Base-by-base conservation (phyloP, 2,797 vertebrate genomes). In the Labroides dimidiatus region DNA sequence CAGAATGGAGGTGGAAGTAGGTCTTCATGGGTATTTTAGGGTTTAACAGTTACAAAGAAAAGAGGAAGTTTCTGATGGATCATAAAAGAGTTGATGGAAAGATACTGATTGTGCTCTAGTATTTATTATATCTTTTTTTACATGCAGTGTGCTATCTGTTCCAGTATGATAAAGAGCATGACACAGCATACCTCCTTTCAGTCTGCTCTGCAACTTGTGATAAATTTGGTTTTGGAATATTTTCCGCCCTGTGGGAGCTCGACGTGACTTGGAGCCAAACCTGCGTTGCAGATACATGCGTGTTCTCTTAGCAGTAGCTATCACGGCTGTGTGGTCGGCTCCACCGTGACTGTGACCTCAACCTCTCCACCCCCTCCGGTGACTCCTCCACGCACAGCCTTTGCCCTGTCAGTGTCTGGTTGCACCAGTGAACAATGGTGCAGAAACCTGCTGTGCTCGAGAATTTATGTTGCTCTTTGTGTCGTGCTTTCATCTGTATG, bases 291-390 rank as follows among this genome's bases (percentile, higher is more conserved):
- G 41, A 47, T 50, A 41, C 23, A 62, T 1, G 24, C 53, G 9
- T 17, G 17, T 64, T 50, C n/a, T 64, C 52, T 39, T 36, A 16
- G 36, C 23, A 13, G 73, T 59, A 68, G 60, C 59, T 37, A 53
- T 21, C 43, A 48, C 0, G 39, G 58, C 49, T 73, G 71, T 84
- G 83, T 77, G 78, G 69, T 81, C 20, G 66, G 82, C 78, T 83
- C 76, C 54, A 10, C 5, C 19, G n/a, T 20, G 57, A 82, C 75
- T 60, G 61, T 53, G 59, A 84, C 78, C 77, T 66, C 49, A 47
- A 44, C 47, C 37, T 33, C 10, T n/a, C n/a, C n/a, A n/a, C 39
- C 16, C 36, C 55, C 42, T 42, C 24, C 0, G 17, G 36, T 4
- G 19, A 42, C 68, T 63, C 55, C 30, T 60, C 42, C 47, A 50